Base-by-base conservation (phyloP, 2,797 vertebrate genomes). In the Lateolabrax maculatus region DNA sequence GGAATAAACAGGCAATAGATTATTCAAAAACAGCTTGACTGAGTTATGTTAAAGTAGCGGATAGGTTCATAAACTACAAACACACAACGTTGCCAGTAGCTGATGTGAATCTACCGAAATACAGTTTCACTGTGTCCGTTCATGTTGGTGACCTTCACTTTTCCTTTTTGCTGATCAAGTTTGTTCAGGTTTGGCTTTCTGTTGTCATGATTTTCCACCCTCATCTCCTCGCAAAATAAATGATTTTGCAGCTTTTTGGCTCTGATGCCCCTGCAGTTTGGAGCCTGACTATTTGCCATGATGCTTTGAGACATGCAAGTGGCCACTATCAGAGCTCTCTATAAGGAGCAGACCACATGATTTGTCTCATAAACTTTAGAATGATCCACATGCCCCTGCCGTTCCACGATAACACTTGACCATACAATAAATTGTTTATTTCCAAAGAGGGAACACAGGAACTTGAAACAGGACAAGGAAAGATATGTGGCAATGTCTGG, bases 231-330 rank as follows among this genome's bases (percentile, higher is more conserved):
- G 6, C 12, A 21, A 55, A 27, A 67, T 48, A 49, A 86, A 61
- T 48, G 62, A 71, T 65, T 75, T 49, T 53, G 39, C 79, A 75
- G 81, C 37, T 71, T 81, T 71, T 72, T 72, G 57, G 60, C 64
- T 46, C 27, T 4, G 25, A 2, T 6, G 25, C 44, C 61, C n/a
- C 62, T 3, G 36, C 37, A 71, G 52, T 70, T 65, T 25, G 5
- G 77, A 37, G 12, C 48, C 23, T 39, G 60, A 77, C 36, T 57
- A 48, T 74, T 65, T 29, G 19, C 57, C 39, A 27, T 31, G 15
- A 74, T 37, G 53, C 46, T 23, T 23, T 36, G 55, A 69, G 39
- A 63, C 41, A 46, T 2, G 2, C 23, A 29, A 34, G 36, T 9
- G 19, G 21, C 9, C 6, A 41, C 55, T 55, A 41, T 10, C 7